Percentiles rank a stretch among this genome's conserved stretches.
Conservation (phyloP, 1,140 invertebrate genomes). For the Drosophila sechellia region DNA sequence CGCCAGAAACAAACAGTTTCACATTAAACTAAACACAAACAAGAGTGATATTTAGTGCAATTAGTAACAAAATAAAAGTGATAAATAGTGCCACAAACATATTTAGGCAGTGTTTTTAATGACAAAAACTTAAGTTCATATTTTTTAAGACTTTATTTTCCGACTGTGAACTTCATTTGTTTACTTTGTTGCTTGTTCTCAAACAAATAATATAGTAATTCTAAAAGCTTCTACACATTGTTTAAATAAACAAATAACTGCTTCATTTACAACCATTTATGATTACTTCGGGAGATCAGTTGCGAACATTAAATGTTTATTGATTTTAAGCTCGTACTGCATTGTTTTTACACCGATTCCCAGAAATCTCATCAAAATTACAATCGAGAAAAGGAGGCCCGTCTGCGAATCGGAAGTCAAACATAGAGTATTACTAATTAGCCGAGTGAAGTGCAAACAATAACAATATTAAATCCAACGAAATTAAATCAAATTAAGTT, state of each 20-base stretch:
- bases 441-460: conserved; percentile 32
- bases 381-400: conserved; percentile 18
- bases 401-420: conserved; percentile 2
- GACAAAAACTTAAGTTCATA: too few species aligned
- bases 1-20: background rate
- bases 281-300: too few species aligned
- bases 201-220: too few species aligned
- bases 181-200: too few species aligned
- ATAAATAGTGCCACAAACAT: background rate
- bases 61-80: background rate
- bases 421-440: conserved; percentile 5
- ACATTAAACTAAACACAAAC: background rate
- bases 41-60: background rate
- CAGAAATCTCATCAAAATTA: background rate
- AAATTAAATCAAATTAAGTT: background rate
- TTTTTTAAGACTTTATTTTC: too few species aligned
- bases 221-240: too few species aligned
- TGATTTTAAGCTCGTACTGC: background rate
- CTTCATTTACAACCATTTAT: too few species aligned
- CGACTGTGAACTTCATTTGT: too few species aligned
- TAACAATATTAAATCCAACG: background rate
- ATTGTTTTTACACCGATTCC: background rate
- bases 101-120: too few species aligned
- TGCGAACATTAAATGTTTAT: background rate
- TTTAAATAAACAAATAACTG: too few species aligned